phyloP scores from a whole-genome alignment of 2,797 vertebrate genomes.

The Sebastes trivittatus region DNA sequence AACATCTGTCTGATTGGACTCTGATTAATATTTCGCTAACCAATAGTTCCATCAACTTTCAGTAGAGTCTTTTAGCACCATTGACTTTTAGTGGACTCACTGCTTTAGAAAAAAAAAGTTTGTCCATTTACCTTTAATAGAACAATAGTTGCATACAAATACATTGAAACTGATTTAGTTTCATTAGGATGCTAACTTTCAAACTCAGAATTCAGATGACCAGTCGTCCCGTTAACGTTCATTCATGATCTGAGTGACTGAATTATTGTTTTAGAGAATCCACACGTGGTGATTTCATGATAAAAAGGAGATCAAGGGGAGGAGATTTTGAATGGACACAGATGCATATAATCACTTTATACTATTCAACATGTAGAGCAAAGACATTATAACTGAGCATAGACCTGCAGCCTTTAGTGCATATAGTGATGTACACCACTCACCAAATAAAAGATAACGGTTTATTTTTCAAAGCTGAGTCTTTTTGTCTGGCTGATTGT shows the following conservation, averaged over 20 bases:
- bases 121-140: not conserved
- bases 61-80: not conserved
- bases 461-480: constrained; percentile 85
- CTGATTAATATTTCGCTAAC: not conserved
- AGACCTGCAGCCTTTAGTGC: constrained; percentile 62
- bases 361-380: constrained; percentile 64
- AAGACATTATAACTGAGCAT: constrained; percentile 67
- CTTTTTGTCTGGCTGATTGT: constrained; percentile 79
- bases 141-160: not conserved
- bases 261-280: constrained; percentile 5
- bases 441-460: constrained; percentile 77
- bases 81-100: not conserved
- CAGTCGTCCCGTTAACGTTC: not conserved
- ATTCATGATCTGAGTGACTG: not conserved
- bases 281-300: constrained; percentile 4
- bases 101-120: not conserved
- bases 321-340: constrained; percentile 42
- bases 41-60: constrained; percentile 1
- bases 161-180: not conserved
- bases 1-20: not conserved
- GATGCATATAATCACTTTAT: constrained; percentile 76
- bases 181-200: not conserved
- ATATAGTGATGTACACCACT: constrained; percentile 68
- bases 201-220: not conserved
- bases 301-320: constrained; percentile 1